Conservation (phyloP, 1,140 invertebrate species). For the Drosophila seguyi region DNA sequence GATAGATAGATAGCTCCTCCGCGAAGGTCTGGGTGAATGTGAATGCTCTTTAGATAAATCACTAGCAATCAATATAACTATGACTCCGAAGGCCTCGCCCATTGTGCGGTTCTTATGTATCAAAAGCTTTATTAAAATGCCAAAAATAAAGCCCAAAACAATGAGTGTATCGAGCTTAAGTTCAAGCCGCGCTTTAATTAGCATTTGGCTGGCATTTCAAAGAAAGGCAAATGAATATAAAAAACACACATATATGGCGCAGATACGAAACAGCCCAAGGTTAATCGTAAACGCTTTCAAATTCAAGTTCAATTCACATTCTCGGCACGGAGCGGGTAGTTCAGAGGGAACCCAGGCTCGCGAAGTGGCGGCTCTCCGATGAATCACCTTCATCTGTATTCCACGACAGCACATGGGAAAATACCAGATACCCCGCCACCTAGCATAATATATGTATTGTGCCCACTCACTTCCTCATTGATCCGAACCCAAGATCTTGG, state of each 20-base stretch:
- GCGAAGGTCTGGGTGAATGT: slow-evolving; percentile 34
- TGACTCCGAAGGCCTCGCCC: slow-evolving; percentile 66
- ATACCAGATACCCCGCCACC: slow-evolving; percentile 6
- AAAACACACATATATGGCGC: slow-evolving; percentile 17
- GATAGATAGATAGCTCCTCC: background rate
- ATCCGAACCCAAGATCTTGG: slow-evolving; percentile 29
- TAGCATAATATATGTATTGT: slow-evolving; percentile 32
- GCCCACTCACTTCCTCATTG: slow-evolving; percentile 49
- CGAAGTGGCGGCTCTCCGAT: slow-evolving; percentile 8
- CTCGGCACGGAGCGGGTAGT: slow-evolving; percentile 27
- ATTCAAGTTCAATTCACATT: slow-evolving; percentile 77
- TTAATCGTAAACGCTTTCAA: slow-evolving; percentile 55
- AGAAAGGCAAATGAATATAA: slow-evolving; percentile 48
- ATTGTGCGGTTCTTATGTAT: slow-evolving; percentile 45
- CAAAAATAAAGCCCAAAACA: slow-evolving; percentile 31
- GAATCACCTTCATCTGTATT: slow-evolving; percentile 39
- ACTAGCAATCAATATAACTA: slow-evolving; percentile 34
- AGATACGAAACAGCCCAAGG: slow-evolving; percentile 46
- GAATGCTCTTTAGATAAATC: slow-evolving; percentile 60
- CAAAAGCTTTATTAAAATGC: slow-evolving; percentile 4
- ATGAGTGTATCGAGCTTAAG: slow-evolving; percentile 41
- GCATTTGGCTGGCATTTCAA: slow-evolving; percentile 45
- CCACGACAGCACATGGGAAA: slow-evolving; percentile 43
- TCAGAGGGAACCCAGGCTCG: slow-evolving; percentile 4
- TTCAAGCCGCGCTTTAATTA: slow-evolving; percentile 38